phyloP scores from a whole-genome alignment of 2,888 invertebrate species.

The Drosophila melanosoma region DNA sequence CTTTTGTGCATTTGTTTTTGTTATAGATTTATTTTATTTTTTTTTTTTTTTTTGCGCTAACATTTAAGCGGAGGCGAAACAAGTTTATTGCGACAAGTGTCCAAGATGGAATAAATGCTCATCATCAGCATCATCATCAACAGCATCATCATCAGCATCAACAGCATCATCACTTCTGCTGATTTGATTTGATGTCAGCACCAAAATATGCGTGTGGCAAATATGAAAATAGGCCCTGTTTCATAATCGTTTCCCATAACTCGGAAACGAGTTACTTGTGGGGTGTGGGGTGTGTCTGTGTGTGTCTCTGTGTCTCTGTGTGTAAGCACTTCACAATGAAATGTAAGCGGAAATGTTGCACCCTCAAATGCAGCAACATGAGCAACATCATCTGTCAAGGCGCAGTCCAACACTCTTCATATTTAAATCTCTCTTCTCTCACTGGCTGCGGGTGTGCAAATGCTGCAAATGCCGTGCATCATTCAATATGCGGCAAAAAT shows the following conservation, averaged over 20 bases:
- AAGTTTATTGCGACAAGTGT: conserved; percentile 67
- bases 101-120: conserved; percentile 43
- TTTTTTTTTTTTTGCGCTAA: conserved; percentile 10
- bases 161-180: conserved; percentile 24
- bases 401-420: conserved; percentile 28
- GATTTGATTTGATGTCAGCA: conserved; percentile 59
- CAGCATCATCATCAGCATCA: conserved; percentile 17
- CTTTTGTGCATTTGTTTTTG: conserved; percentile 45
- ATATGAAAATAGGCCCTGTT: conserved; percentile 5
- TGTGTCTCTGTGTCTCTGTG: not conserved
- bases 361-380: conserved; percentile 10
- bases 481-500: conserved; percentile 11
- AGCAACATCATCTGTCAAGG: conserved; percentile 14
- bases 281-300: not conserved
- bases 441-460: conserved; percentile 26
- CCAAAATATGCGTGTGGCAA: conserved; percentile 50
- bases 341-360: conserved; percentile 57
- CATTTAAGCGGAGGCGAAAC: conserved; percentile 62
- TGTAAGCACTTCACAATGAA: not conserved
- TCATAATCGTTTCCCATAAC: not conserved
- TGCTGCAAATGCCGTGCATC: conserved; percentile 52
- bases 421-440: conserved; percentile 7
- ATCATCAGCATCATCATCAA: conserved; percentile 33
- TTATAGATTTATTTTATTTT: conserved; percentile 31
- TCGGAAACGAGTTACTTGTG: not conserved